Evolutionary conservation across 2,113 vertebrate genomes (phyloP).

Genomic region (Brienomyrus longianalis): DNA sequence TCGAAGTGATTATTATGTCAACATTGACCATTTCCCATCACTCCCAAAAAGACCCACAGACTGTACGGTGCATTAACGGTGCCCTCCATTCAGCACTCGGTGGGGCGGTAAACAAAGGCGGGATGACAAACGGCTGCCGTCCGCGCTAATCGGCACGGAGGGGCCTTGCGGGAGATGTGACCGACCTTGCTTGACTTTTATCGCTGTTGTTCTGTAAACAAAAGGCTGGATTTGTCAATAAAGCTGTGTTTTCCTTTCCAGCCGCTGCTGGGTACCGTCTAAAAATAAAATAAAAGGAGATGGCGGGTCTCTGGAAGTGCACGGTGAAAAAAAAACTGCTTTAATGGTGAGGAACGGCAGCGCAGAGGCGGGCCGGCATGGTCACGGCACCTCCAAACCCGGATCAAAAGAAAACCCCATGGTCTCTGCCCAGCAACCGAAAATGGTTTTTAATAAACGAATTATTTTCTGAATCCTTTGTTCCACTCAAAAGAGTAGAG

Average conservation of each 20-base stretch:
- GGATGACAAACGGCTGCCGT: neutral
- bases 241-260: neutral
- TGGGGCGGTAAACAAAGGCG: neutral
- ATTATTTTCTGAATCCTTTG: neutral
- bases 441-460: neutral
- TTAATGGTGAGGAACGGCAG: neutral
- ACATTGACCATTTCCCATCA: neutral
- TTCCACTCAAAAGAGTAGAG: neutral
- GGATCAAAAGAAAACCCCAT: neutral
- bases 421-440: neutral
- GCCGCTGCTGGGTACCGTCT: neutral
- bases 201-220: neutral
- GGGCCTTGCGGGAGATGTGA: conserved; percentile 2
- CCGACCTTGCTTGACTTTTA: conserved; percentile 13
- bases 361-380: neutral
- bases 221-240: conserved; percentile 3
- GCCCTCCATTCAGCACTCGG: neutral
- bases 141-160: neutral
- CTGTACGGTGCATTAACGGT: neutral
- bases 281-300: neutral
- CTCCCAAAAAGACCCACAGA: neutral
- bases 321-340: neutral
- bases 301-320: neutral
- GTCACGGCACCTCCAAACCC: neutral
- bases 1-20: neutral